phyloP scores from a whole-genome alignment of 2,113 vertebrate species.

The Hystrix cristata region DNA sequence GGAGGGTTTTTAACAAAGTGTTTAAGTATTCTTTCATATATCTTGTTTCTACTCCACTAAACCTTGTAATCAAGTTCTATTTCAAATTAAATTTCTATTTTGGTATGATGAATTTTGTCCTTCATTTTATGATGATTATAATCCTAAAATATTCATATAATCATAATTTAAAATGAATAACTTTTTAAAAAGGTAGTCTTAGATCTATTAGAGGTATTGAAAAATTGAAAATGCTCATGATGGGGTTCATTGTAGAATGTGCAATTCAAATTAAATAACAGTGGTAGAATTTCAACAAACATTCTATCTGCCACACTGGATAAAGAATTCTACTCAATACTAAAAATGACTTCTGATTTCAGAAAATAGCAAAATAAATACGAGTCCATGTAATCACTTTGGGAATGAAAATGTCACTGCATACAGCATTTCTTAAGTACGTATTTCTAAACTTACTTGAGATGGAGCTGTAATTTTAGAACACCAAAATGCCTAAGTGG shows the following conservation, averaged over 20 bases:
- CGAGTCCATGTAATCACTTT: background rate
- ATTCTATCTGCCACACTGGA: background rate
- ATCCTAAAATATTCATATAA: conserved; percentile 79
- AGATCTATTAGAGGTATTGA: conserved; percentile 17
- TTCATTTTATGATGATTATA: conserved; percentile 73
- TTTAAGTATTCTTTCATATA: background rate
- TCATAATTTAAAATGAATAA: conserved; percentile 75
- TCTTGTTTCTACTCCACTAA: conserved; percentile 53
- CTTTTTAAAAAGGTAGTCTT: conserved; percentile 52
- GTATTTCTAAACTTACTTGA: conserved; percentile 39
- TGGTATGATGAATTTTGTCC: conserved; percentile 69
- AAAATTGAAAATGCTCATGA: conserved; percentile 40
- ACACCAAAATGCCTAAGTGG: background rate
- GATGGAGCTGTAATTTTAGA: conserved; percentile 57
- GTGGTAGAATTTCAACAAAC: conserved; percentile 40
- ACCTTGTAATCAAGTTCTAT: conserved; percentile 68
- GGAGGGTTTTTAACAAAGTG: background rate
- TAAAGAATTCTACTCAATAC: conserved; percentile 47
- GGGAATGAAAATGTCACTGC: conserved; percentile 35
- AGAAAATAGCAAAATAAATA: conserved; percentile 56
- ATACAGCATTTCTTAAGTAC: background rate
- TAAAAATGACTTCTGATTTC: conserved; percentile 39
- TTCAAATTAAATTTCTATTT: conserved; percentile 80
- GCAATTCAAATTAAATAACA: conserved; percentile 55
- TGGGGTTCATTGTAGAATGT: conserved; percentile 27